Evolutionary conservation across 30 jellyfish, hydroid and myxozoan species (phyloP).

Genomic region (Pelagia noctiluca): DNA sequence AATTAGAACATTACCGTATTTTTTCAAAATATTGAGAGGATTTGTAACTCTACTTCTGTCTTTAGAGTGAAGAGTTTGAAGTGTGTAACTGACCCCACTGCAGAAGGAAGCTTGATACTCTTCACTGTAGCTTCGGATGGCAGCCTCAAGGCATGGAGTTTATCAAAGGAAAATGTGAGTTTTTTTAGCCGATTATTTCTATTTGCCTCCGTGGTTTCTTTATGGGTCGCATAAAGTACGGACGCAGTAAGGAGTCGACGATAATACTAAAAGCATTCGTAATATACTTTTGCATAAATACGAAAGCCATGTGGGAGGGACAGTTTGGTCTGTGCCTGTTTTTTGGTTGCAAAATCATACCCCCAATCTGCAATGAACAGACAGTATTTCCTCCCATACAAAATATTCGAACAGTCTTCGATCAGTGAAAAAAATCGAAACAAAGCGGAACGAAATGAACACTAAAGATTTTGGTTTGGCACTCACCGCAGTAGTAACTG

Average conservation of each 20-base stretch:
- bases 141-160: conserved; percentile 74
- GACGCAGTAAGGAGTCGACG: neutral
- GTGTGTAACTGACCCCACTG: conserved; percentile 52
- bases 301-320: neutral
- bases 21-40: too few relatives aligned
- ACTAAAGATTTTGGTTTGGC: too few relatives aligned
- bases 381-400: too few relatives aligned
- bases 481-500: too few relatives aligned
- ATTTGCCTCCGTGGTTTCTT: neutral
- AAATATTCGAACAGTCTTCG: too few relatives aligned
- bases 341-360: neutral
- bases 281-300: neutral
- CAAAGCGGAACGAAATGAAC: too few relatives aligned
- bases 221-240: too few relatives aligned
- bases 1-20: too few relatives aligned
- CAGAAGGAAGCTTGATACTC: conserved; percentile 38
- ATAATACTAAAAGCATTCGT: neutral
- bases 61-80: conserved; percentile 79
- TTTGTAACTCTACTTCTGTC: too few relatives aligned
- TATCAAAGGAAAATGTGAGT: conserved; percentile 66
- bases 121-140: conserved; percentile 92
- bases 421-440: too few relatives aligned
- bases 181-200: neutral
- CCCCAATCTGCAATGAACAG: neutral
- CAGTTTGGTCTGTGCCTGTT: neutral